Evolutionary conservation across 2,888 invertebrate species (phyloP).

Genomic region (Trissoscelio sp.): DNA sequence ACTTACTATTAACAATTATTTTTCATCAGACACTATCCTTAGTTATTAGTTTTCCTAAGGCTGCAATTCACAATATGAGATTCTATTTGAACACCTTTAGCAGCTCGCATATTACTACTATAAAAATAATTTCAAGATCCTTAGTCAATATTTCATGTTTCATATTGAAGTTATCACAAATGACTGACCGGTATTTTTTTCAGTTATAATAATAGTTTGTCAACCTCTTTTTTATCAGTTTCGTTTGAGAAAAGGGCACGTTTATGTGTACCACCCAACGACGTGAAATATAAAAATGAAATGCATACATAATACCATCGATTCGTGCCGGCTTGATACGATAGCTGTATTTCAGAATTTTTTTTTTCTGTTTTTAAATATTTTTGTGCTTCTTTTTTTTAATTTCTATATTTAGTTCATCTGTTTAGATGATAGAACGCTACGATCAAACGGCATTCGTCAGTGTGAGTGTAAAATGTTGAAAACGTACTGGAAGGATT

Average conservation of each 20-base stretch:
- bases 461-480: slow-evolving; percentile 32
- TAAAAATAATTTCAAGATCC: slow-evolving; percentile 57
- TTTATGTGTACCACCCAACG: slow-evolving; percentile 62
- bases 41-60: slow-evolving; percentile 4
- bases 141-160: slow-evolving; percentile 26
- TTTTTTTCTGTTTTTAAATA: neutral
- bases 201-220: slow-evolving; percentile 35
- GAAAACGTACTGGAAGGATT: slow-evolving; percentile 68
- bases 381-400: neutral
- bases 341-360: slow-evolving; percentile 20
- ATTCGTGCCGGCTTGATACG: slow-evolving; percentile 47
- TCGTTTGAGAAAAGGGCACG: slow-evolving; percentile 51
- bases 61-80: slow-evolving; percentile 4
- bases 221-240: neutral
- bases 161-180: slow-evolving; percentile 48
- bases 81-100: slow-evolving; percentile 53
- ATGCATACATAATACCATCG: slow-evolving; percentile 60
- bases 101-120: slow-evolving; percentile 49
- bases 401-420: neutral
- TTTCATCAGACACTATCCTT: neutral
- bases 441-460: slow-evolving; percentile 59
- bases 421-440: neutral
- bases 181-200: slow-evolving; percentile 45
- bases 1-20: no score
- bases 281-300: slow-evolving; percentile 53